Conservation (phyloP, 2,797 vertebrate genomes). For the Novumbra hubbsi region DNA sequence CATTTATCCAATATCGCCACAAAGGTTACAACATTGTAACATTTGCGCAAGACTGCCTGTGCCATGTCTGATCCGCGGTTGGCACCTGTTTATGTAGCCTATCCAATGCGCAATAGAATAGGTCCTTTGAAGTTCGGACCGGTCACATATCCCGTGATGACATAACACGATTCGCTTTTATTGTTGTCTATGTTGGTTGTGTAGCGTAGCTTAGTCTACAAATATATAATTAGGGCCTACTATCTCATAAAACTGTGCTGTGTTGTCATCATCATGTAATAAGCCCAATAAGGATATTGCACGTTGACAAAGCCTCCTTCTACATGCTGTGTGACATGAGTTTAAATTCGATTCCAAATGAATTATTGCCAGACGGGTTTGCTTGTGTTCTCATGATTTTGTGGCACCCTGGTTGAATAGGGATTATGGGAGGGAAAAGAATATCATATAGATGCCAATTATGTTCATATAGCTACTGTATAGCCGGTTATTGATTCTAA, state of each 20-base stretch:
- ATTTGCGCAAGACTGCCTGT: slow-evolving; percentile 43
- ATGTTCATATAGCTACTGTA: background rate
- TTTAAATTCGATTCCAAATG: background rate
- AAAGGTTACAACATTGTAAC: slow-evolving; percentile 34
- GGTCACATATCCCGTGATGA: slow-evolving; percentile 1
- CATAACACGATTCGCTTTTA: background rate
- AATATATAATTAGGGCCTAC: background rate
- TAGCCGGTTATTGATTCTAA: background rate
- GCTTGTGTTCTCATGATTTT: background rate
- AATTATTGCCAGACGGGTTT: slow-evolving; percentile 1
- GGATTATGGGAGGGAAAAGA: background rate
- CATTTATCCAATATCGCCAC: background rate
- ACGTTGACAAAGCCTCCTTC: background rate
- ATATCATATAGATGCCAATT: background rate
- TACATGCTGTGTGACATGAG: background rate
- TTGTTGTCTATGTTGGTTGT: slow-evolving; percentile 3
- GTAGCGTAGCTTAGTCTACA: background rate
- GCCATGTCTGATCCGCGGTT: slow-evolving; percentile 50
- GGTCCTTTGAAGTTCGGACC: slow-evolving; percentile 34
- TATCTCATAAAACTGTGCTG: background rate
- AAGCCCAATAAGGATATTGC: background rate
- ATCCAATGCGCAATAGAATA: slow-evolving; percentile 38
- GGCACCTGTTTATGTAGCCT: slow-evolving; percentile 72
- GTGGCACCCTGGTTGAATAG: background rate
- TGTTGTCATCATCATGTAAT: slow-evolving; percentile 7